phyloP scores from a whole-genome alignment of 2,888 invertebrate species.

The Rhimphoctona megacephalus region DNA sequence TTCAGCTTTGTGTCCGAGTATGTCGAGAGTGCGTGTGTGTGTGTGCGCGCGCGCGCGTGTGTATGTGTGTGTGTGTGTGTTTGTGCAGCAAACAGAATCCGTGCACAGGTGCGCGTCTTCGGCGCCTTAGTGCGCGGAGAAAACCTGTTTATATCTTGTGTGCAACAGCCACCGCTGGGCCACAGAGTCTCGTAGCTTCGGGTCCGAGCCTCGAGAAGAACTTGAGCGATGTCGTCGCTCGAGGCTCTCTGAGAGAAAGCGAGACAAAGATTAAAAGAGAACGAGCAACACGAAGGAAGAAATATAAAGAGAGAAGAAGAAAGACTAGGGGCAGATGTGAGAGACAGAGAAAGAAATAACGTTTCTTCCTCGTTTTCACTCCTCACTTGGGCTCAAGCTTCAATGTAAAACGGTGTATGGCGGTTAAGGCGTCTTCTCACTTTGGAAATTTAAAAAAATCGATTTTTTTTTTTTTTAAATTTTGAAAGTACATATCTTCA shows the following conservation, averaged over 20 bases:
- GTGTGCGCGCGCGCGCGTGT: neutral
- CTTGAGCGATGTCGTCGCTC: slow-evolving; percentile 76
- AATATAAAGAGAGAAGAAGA: neutral
- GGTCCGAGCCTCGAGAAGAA: slow-evolving; percentile 78
- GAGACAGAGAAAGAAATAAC: slow-evolving; percentile 33
- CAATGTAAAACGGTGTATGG: slow-evolving; percentile 63
- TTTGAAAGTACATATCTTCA: too few species aligned
- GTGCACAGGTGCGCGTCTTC: slow-evolving; percentile 67
- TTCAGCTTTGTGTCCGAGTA: neutral
- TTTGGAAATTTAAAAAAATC: too few species aligned
- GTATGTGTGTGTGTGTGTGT: neutral
- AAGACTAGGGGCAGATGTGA: neutral
- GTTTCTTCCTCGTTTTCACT: slow-evolving; percentile 55
- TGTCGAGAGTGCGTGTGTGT: neutral
- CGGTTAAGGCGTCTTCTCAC: too few species aligned
- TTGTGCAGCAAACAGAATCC: slow-evolving; percentile 45
- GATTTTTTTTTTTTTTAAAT: too few species aligned
- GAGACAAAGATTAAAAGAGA: neutral
- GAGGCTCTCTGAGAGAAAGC: slow-evolving; percentile 77
- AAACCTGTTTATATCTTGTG: slow-evolving; percentile 69
- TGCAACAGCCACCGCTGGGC: slow-evolving; percentile 53
- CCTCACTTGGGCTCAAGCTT: slow-evolving; percentile 47
- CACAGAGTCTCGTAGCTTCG: slow-evolving; percentile 76
- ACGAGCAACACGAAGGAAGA: neutral
- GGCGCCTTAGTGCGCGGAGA: slow-evolving; percentile 61